Evolutionary conservation across 1,140 invertebrate species (phyloP), one percentile per base, ranked within the genome.

Genomic region (Orussus abietinus): DNA sequence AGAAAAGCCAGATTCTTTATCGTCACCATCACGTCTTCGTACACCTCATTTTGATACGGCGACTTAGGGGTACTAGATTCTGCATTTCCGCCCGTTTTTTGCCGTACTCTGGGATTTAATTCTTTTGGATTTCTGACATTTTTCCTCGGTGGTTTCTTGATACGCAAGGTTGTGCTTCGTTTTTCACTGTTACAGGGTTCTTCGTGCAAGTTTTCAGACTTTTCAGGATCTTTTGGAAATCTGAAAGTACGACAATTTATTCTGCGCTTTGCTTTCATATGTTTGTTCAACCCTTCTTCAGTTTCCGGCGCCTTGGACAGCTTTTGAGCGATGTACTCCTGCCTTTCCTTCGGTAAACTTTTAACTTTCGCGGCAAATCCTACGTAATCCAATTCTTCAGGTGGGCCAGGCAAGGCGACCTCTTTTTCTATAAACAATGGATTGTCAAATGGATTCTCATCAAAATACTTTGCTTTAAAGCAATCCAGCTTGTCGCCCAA

Each of bases 401-500:
- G 64, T 4, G 49, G 21, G 13, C 42, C 29, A 0, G 62, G 55
- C 3, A 47, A 17, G 1, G 57, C 61, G 3, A 74, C 48, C 18
- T 51, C 20, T 32, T 68, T 59, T 66, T 87, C 84, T 36, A 75
- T 64, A 59, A 88, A 88, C 45, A 88, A 70, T 1, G 85, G 85
- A 74, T 78, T 87, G 50, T 88, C 84, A 35, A 87, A 63, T 3
- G 85, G 85, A 64, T 86, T 77, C 30, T 76, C 64, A 26, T 83
- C 85, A 55, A 87, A 87, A 67, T 81, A 86, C 69, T 84, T 85
- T 3, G 68, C 68, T 64, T 83, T 85, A 12, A 83, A 80, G 55
- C 85, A 88, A 45, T 84, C 79, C n/a, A 88, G 78, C 69, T 81
- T 82, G 48, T 85, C 80, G 3, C 83, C 84, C 6, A 87, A 63